Conservation (phyloP, 2,888 invertebrate species). For the Chrysopilus asiliformis region DNA sequence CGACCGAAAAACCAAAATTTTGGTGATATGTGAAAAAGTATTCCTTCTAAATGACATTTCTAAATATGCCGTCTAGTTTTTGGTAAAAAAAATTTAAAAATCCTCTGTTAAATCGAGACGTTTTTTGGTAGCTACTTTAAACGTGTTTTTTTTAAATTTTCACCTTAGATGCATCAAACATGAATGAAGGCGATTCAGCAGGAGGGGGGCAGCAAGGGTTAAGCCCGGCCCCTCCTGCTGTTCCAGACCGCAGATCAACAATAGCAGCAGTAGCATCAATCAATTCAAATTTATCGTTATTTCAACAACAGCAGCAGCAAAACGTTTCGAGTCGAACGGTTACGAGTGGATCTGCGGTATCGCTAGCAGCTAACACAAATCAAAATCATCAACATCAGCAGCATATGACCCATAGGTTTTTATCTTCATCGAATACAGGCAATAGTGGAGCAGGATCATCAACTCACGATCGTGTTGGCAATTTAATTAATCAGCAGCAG, state of each 20-base stretch:
- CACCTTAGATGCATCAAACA: slow-evolving; percentile 38
- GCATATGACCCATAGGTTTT: not conserved
- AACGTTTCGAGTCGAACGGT: slow-evolving; percentile 9
- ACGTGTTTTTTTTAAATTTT: too few species aligned
- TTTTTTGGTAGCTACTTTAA: too few species aligned
- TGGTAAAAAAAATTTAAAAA: too few species aligned
- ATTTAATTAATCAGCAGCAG: slow-evolving; percentile 10
- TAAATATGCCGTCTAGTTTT: too few species aligned
- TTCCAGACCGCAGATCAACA: slow-evolving; percentile 36
- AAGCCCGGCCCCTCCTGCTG: slow-evolving; percentile 38
- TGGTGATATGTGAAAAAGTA: too few species aligned
- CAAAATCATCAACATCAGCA: slow-evolving; percentile 18
- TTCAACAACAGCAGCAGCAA: slow-evolving; percentile 7
- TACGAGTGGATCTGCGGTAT: slow-evolving; percentile 22
- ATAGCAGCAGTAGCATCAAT: slow-evolving; percentile 14
- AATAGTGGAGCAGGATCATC: too few species aligned
- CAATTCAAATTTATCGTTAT: slow-evolving; percentile 12
- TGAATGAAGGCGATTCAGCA: slow-evolving; percentile 39
- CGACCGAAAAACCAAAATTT: too few species aligned
- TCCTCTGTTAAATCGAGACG: too few species aligned
- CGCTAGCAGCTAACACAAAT: slow-evolving; percentile 10
- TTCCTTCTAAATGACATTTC: too few species aligned
- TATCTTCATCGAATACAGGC: not conserved
- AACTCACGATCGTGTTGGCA: not conserved
- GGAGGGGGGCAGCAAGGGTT: slow-evolving; percentile 38